Evolutionary conservation across 2,113 vertebrate genomes (phyloP), one percentile per base, ranked within the genome.

Genomic region (Perccottus glenii): DNA sequence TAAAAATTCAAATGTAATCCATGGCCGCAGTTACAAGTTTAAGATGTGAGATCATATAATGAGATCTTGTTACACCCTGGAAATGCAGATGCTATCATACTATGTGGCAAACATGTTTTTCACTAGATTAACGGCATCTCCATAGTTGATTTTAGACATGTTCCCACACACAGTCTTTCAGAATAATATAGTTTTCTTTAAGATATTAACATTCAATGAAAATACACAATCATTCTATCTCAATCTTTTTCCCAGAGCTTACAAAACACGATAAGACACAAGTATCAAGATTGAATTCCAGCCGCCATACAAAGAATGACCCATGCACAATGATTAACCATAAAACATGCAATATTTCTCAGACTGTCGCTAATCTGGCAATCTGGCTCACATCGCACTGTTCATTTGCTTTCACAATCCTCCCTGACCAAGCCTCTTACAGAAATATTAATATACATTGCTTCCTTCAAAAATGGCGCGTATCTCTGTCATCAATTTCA

Each of bases 11-110:
- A 66, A 80, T 61, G 50, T 56, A 67, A 69, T 75, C 44, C 14
- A 4, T 38, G 43, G 50, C 38, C 60, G 49, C 44, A 60, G 73
- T 64, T 69, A 52, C 46, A 59, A 48, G 32, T 72, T 72, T 64
- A 69, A 59, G 50, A 72, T 48, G 53, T 58, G 46, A 68, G 67
- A 88, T 90, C 78, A 77, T 74, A 85, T 78, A 85, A 86, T 87
- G 57, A 81, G 74, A 83, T 90, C 67, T 78, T 49, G 58, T 55
- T 27, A 49, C 44, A 62, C 15, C 50, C 49, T 47, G 8, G 59
- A 64, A 71, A 38, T 43, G 65, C 16, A 47, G 71, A 80, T 71
- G 48, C 32, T 69, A 84, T 86, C 80, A 49, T 36, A 15, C 0
- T 27, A 61, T 80, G 64, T 53, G 42, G 42, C 33, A 45, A 42